phyloP scores from a whole-genome alignment of 2,797 vertebrate species.

The Notolabrus celidotus region DNA sequence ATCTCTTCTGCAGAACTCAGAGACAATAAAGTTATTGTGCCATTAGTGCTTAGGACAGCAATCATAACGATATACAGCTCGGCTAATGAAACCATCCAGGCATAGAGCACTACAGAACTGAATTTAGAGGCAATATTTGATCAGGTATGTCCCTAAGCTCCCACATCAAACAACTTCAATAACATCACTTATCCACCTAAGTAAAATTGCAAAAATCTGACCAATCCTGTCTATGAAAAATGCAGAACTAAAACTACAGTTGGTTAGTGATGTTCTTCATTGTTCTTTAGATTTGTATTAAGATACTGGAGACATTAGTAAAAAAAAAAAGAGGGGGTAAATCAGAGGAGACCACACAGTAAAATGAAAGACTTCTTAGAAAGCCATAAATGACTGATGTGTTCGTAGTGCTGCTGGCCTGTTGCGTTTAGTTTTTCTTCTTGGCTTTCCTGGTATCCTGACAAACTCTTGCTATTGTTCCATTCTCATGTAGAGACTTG shows the following conservation, averaged over 20 bases:
- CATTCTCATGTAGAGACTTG: conserved; percentile 46
- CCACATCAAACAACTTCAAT: background rate
- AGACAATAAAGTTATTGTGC: too few species aligned
- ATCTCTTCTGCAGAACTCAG: too few species aligned
- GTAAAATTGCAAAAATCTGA: background rate
- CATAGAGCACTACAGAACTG: background rate
- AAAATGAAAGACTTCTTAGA: background rate
- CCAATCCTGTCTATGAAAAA: background rate
- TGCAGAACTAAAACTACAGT: background rate
- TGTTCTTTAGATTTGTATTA: background rate
- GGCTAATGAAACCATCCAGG: background rate
- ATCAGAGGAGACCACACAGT: background rate
- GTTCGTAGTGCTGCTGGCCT: background rate
- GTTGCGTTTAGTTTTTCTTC: conserved; percentile 51
- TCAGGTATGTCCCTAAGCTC: too few species aligned
- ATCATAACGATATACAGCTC: too few species aligned
- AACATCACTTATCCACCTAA: background rate
- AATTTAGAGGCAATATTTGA: background rate
- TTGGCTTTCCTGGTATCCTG: conserved; percentile 51
- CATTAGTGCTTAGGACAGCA: too few species aligned
- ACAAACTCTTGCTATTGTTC: conserved; percentile 58
- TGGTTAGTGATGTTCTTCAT: conserved; percentile 9
- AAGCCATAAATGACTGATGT: background rate
- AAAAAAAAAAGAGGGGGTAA: background rate
- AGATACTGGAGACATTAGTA: background rate